phyloP scores from a whole-genome alignment of 1,140 invertebrate genomes.

The Drosophila arizonae region DNA sequence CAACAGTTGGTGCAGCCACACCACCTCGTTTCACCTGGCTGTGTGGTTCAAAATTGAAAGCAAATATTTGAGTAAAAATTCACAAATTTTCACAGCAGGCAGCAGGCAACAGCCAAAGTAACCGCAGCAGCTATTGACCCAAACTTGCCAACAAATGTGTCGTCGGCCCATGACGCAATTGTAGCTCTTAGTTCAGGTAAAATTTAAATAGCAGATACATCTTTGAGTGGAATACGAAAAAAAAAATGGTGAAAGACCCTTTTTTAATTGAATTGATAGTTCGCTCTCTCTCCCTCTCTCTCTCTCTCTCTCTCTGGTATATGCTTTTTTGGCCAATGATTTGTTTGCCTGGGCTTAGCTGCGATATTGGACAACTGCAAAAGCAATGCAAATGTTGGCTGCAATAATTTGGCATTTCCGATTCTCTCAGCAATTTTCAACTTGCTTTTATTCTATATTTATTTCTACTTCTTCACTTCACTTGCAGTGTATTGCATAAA shows the following conservation, averaged over 20 bases:
- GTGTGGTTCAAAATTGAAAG: slow-evolving; percentile 72
- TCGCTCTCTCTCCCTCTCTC: background rate
- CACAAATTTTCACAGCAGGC: slow-evolving; percentile 60
- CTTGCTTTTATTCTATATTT: background rate
- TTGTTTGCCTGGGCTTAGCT: slow-evolving; percentile 49
- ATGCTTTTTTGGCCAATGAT: slow-evolving; percentile 36
- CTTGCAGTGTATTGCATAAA: no score
- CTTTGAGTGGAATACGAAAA: background rate
- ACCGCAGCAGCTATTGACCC: slow-evolving; percentile 49
- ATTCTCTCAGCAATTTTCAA: slow-evolving; percentile 15
- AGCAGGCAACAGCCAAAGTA: slow-evolving; percentile 35
- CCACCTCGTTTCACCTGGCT: background rate
- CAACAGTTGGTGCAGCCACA: slow-evolving; percentile 1
- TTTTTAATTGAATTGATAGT: slow-evolving; percentile 66
- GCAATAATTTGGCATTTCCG: slow-evolving; percentile 31
- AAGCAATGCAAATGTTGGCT: slow-evolving; percentile 25
- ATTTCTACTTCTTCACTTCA: no score
- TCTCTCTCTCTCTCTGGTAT: slow-evolving; percentile 17
- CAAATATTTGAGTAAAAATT: slow-evolving; percentile 79
- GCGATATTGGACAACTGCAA: slow-evolving; percentile 3
- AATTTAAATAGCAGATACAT: slow-evolving; percentile 6
- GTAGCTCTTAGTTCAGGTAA: background rate
- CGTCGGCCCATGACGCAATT: slow-evolving; percentile 22
- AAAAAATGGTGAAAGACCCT: slow-evolving; percentile 19
- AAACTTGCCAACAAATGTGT: slow-evolving; percentile 40